Evolutionary conservation across 2,797 vertebrate genomes (phyloP).

Genomic region (Prionace glauca): DNA sequence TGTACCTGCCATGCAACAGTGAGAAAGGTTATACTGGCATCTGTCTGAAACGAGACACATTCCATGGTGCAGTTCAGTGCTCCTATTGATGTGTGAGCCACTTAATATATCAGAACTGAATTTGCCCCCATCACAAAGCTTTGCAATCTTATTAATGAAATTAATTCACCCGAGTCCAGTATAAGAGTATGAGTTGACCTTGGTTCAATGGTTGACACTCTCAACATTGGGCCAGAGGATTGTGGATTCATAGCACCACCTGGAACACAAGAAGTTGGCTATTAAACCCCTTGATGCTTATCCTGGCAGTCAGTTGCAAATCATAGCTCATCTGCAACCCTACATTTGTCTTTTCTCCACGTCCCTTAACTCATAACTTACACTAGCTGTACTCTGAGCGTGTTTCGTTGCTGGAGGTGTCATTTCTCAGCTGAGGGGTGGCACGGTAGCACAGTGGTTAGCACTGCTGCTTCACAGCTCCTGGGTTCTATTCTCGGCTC

Average conservation of each 20-base stretch:
- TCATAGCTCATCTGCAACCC: not conserved
- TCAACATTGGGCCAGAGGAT: not conserved
- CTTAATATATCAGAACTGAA: not conserved
- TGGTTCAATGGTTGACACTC: not conserved
- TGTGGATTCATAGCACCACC: not conserved
- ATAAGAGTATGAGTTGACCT: not conserved
- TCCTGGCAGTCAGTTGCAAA: not conserved
- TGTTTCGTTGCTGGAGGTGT: not conserved
- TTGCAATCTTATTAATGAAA: not conserved
- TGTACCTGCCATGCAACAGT: not conserved
- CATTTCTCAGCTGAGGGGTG: not conserved
- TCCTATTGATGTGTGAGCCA: not conserved
- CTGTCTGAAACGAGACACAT: not conserved
- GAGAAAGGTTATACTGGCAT: not conserved
- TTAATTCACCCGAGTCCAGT: not conserved
- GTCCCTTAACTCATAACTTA: not conserved
- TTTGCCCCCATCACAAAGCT: not conserved
- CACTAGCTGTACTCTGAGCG: not conserved
- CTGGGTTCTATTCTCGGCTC: too few relatives aligned
- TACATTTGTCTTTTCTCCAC: not conserved
- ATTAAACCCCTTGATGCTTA: not conserved
- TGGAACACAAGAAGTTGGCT: too few relatives aligned
- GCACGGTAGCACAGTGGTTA: too few relatives aligned
- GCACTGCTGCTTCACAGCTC: too few relatives aligned
- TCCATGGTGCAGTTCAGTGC: not conserved